phyloP scores from a whole-genome alignment of 2,888 invertebrate species.

The Chromoteleia sp. region DNA sequence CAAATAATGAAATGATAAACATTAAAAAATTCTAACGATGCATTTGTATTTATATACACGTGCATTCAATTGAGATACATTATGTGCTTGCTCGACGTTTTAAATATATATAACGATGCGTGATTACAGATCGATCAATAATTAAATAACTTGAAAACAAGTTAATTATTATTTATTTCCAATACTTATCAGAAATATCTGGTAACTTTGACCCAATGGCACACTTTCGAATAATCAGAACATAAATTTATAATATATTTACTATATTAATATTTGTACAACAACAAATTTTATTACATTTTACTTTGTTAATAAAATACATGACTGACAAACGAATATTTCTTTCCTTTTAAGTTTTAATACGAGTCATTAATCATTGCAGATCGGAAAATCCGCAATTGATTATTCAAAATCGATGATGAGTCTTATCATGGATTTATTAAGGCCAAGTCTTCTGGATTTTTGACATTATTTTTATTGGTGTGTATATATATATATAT shows the following conservation, averaged over 20 bases:
- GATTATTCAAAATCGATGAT: conserved; percentile 56
- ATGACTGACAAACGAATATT: conserved; percentile 20
- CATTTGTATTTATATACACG: not conserved
- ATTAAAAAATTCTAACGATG: not conserved
- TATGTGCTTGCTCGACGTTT: not conserved
- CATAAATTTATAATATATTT: no score
- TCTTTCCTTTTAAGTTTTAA: conserved; percentile 44
- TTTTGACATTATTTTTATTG: conserved; percentile 64
- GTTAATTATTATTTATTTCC: not conserved
- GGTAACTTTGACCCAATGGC: not conserved
- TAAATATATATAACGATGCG: not conserved
- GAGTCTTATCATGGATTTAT: conserved; percentile 54
- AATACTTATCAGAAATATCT: conserved; percentile 57
- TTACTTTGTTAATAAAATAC: not conserved
- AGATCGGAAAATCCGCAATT: conserved; percentile 64
- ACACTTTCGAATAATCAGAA: not conserved
- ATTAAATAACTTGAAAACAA: not conserved
- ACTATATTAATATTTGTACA: not conserved
- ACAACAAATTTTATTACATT: not conserved
- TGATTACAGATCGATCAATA: not conserved
- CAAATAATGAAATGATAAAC: not conserved
- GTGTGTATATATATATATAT: conserved; percentile 63
- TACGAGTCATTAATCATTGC: conserved; percentile 58
- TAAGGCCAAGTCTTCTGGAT: conserved; percentile 62
- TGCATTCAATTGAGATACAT: not conserved